Evolutionary conservation across 2,113 vertebrate species (phyloP).

Genomic region (Semnornis frantzii): DNA sequence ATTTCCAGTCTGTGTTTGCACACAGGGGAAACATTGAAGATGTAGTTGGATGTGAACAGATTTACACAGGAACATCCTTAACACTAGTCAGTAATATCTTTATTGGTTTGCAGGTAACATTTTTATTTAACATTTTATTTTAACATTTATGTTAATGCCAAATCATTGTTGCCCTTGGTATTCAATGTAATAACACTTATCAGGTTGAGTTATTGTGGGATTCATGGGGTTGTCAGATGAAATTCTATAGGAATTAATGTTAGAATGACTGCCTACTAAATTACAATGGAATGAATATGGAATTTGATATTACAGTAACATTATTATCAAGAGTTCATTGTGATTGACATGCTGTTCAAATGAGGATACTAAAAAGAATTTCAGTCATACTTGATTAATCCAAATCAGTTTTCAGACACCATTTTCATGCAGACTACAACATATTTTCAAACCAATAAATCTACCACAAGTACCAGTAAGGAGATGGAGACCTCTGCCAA

Average conservation of each 20-base stretch:
- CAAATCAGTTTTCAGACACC: conserved; percentile 60
- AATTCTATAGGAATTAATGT: conserved; percentile 71
- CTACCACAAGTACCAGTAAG: background rate
- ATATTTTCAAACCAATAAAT: conserved; percentile 72
- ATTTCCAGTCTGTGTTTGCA: background rate
- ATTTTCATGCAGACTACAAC: conserved; percentile 75
- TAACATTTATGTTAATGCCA: no score
- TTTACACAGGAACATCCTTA: conserved; percentile 30
- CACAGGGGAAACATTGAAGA: background rate
- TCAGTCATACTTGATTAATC: conserved; percentile 68
- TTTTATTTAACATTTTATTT: no score
- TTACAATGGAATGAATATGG: conserved; percentile 77
- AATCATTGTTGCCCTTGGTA: conserved; percentile 51
- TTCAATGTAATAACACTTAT: conserved; percentile 60
- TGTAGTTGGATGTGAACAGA: background rate
- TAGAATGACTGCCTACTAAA: conserved; percentile 71
- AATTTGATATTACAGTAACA: conserved; percentile 76
- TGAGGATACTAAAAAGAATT: conserved; percentile 73
- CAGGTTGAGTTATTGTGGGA: conserved; percentile 63
- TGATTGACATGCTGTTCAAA: conserved; percentile 75
- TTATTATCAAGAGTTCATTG: conserved; percentile 73
- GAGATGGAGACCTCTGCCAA: background rate
- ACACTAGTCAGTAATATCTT: background rate
- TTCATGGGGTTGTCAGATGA: conserved; percentile 61
- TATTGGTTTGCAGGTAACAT: conserved; percentile 27